Evolutionary conservation across 1,140 invertebrate species (phyloP).

Genomic region (Capitella teleta): DNA sequence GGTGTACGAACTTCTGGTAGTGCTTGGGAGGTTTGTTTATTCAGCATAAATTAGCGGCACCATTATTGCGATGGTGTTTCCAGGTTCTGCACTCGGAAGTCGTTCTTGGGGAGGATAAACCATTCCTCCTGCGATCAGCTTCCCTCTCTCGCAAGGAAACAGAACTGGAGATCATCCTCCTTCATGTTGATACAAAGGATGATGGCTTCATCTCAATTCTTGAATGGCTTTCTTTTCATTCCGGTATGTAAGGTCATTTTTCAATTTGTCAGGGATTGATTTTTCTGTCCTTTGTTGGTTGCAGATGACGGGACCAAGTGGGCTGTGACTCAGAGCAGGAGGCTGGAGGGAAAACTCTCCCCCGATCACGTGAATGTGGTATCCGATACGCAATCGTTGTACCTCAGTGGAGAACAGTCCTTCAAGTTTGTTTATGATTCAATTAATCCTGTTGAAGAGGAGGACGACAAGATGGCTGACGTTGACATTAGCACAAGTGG

Average conservation of each 20-base stretch:
- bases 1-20: constrained; percentile 30
- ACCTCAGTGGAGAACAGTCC: constrained; percentile 52
- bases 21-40: constrained; percentile 23
- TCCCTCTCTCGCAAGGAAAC: neutral
- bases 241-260: too few species aligned
- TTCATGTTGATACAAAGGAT: neutral
- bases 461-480: too few species aligned
- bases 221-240: too few species aligned
- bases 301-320: constrained; percentile 9
- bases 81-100: neutral
- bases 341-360: neutral
- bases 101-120: neutral
- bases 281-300: constrained; percentile 8
- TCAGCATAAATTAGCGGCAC: neutral
- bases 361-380: constrained; percentile 43
- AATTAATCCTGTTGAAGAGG: constrained; percentile 37
- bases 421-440: constrained; percentile 52
- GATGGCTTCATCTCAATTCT: too few species aligned
- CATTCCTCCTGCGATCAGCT: neutral
- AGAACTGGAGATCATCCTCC: neutral
- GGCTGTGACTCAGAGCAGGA: neutral
- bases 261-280: too few species aligned
- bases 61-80: neutral
- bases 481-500: too few species aligned
- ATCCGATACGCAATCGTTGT: constrained; percentile 45